Evolutionary conservation across 2,113 vertebrate genomes (phyloP), one percentile per base, ranked within the genome.

Genomic region (Tragulus kanchil): DNA sequence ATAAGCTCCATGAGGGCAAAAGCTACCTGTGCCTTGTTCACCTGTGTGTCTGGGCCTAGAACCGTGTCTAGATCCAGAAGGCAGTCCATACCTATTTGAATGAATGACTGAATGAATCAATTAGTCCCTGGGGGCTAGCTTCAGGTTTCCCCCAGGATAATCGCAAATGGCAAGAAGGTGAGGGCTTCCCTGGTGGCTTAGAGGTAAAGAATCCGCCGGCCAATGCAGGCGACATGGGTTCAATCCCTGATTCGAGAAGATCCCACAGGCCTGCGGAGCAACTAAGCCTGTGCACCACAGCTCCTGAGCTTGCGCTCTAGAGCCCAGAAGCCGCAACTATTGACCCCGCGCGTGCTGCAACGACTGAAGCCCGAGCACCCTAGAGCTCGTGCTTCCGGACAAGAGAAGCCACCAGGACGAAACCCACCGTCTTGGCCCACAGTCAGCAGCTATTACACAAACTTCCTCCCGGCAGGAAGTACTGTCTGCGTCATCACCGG

Each of bases 401-500:
- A 25, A 25, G 69, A 25, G 69, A 71, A 45, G 69, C 36, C 69
- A 45, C 36, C 21, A 23, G 36, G 6, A 0, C 12, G 36, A 71
- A 21, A 45, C 42, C 69, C 3, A 23, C 65, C 42, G 59, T 16
- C 36, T 54, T 50, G 84, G 75, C 12, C 36, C 85, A 16, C 14
- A 19, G 14, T 3, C 16, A 26, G 48, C 15, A n/a, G 31, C 12
- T 3, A 21, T 19, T 11, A 21, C 12, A 4, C 26, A 31, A 15
- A 15, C 64, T 36, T 56, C 71, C 61, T 58, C 31, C n/a, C 61
- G 10, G 45, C 15, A 11, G n/a, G 62, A 19, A 84, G 42, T 28
- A 48, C 36, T 0, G 1, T 6, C 71, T 15, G 42, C 1, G 17
- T 67, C 71, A 59, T 5, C 0, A 3, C 56, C 1, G 4, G 6